phyloP scores from a whole-genome alignment of 2,888 invertebrate genomes.

The Epistrophe grossulariae region DNA sequence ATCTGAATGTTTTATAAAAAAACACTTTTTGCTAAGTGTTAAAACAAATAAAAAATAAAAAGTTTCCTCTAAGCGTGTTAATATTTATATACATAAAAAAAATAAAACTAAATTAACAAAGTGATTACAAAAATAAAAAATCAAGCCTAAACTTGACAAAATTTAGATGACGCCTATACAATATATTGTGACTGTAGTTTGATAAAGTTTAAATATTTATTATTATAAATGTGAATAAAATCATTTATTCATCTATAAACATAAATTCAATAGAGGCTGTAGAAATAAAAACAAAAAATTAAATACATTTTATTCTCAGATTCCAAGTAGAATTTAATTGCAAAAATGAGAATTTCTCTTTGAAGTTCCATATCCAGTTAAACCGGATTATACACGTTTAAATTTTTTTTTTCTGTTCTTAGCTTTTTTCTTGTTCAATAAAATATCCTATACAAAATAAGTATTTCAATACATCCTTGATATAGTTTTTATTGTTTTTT shows the following conservation, averaged over 20 bases:
- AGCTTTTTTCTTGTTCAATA: background rate
- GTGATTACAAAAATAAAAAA: slow-evolving; percentile 30
- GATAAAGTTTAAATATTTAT: slow-evolving; percentile 50
- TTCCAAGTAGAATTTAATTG: slow-evolving; percentile 22
- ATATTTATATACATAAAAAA: slow-evolving; percentile 18
- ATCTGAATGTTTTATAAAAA: slow-evolving; percentile 23
- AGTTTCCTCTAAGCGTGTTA: slow-evolving; percentile 36
- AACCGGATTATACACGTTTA: no score
- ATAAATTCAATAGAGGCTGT: slow-evolving; percentile 30
- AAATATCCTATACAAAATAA: background rate
- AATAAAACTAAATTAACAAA: slow-evolving; percentile 11
- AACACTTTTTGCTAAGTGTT: slow-evolving; percentile 20
- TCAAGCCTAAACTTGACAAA: slow-evolving; percentile 34
- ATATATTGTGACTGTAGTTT: slow-evolving; percentile 66
- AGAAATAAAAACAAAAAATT: background rate
- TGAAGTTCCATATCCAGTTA: background rate
- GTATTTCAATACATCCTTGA: background rate
- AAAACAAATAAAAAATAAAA: background rate
- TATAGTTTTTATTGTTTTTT: background rate
- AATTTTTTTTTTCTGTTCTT: no score
- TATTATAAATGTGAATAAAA: slow-evolving; percentile 43
- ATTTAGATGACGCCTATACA: slow-evolving; percentile 64
- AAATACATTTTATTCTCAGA: slow-evolving; percentile 15
- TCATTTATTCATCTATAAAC: slow-evolving; percentile 11
- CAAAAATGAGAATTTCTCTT: background rate